Conservation (phyloP, 2,113 vertebrate species). For the Siniperca knerii region DNA sequence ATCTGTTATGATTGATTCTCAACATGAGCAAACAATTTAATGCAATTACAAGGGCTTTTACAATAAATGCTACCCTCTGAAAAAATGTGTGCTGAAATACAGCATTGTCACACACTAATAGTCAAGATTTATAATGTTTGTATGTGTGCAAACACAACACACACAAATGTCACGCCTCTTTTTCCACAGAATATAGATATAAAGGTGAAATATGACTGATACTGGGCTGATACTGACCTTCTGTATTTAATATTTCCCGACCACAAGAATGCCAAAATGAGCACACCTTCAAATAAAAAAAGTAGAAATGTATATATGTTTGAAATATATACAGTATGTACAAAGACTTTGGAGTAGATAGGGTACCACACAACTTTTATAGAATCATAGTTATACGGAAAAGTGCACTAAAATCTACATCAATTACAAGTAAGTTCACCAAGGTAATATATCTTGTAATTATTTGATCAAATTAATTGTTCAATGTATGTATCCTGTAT, state of each 20-base stretch:
- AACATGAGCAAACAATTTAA: slow-evolving; percentile 17
- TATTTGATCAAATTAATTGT: not conserved
- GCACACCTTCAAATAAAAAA: not conserved
- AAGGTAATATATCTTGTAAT: not conserved
- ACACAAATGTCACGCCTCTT: not conserved
- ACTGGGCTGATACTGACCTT: not conserved
- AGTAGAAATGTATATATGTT: too few relatives aligned
- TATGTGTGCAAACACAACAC: not conserved
- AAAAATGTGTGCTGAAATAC: not conserved
- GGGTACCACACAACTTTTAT: not conserved
- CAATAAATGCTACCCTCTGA: not conserved
- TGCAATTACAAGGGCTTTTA: not conserved
- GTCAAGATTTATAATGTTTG: not conserved
- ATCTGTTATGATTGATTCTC: slow-evolving; percentile 9
- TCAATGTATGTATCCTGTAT: not conserved
- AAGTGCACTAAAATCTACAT: not conserved
- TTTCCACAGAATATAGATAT: not conserved
- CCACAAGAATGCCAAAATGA: not conserved
- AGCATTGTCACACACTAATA: not conserved
- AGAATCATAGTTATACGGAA: not conserved
- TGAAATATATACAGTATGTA: not conserved
- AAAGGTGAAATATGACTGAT: not conserved
- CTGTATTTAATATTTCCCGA: not conserved
- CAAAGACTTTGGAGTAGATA: not conserved
- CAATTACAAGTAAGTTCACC: not conserved